Evolutionary conservation across 2,888 invertebrate genomes (phyloP).

Genomic region (Taphrorychus bicolor): DNA sequence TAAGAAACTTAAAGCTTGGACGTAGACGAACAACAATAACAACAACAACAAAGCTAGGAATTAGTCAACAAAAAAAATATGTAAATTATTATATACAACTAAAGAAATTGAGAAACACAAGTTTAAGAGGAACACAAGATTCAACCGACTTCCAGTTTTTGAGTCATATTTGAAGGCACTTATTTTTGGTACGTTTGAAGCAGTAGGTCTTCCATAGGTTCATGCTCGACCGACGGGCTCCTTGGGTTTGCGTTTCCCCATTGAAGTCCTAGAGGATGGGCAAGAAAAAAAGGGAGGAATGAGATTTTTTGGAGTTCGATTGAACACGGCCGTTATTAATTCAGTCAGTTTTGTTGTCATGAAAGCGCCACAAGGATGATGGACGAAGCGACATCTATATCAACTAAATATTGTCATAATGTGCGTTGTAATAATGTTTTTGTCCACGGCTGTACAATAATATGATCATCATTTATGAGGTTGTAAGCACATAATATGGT

Average conservation of each 20-base stretch:
- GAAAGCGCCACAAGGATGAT: too few species aligned
- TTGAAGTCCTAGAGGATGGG: background rate
- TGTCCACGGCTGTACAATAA: too few species aligned
- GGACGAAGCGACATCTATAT: too few species aligned
- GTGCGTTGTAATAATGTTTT: too few species aligned
- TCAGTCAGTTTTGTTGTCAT: too few species aligned
- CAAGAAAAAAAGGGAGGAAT: background rate
- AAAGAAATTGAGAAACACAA: background rate
- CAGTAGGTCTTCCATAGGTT: slow-evolving; percentile 60
- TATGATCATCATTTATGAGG: too few species aligned
- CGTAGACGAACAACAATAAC: too few species aligned
- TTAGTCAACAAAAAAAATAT: slow-evolving; percentile 9
- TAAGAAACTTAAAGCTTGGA: background rate
- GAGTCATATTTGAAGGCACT: slow-evolving; percentile 51
- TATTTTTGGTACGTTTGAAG: slow-evolving; percentile 60
- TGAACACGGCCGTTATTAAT: background rate
- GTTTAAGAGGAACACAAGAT: slow-evolving; percentile 10
- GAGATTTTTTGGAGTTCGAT: too few species aligned
- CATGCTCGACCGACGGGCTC: slow-evolving; percentile 50
- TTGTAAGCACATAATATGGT: too few species aligned
- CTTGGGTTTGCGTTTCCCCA: slow-evolving; percentile 40
- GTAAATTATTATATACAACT: background rate
- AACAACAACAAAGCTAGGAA: slow-evolving; percentile 17
- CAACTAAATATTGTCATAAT: too few species aligned
- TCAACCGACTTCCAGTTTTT: slow-evolving; percentile 48